These are phyloP conservation scores for Drosophila guanche DNA, from an alignment of 1,140 invertebrate genomes.

Conservation along the genomic window DNA sequence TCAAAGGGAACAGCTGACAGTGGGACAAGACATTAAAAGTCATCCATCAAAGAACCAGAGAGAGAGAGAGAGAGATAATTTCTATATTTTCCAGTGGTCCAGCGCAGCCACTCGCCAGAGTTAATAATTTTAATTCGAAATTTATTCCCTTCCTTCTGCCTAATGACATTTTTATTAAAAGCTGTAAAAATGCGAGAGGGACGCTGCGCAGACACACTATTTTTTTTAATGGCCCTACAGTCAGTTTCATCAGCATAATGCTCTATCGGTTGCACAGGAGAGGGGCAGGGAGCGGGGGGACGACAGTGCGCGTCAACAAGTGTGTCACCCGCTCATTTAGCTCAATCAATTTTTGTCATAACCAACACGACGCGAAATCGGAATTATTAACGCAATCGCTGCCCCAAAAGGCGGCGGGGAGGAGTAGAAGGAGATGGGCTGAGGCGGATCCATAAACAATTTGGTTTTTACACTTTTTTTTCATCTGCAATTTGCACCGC, in stretches of 20 bases:
- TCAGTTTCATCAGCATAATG: constrained; percentile 65
- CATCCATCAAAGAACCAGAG: neutral
- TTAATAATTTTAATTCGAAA: constrained; percentile 57
- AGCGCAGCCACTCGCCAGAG: constrained; percentile 11
- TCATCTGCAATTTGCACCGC: neutral
- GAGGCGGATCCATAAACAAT: constrained; percentile 43
- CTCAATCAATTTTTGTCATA: constrained; percentile 78
- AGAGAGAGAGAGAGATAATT: neutral
- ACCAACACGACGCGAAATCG: constrained; percentile 41
- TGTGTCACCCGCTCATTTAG: constrained; percentile 81
- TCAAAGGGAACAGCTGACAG: constrained; percentile 40
- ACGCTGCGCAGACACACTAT: constrained; percentile 31
- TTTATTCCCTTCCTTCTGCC: constrained; percentile 58
- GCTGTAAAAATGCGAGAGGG: constrained; percentile 55
- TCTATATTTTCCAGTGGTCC: neutral
- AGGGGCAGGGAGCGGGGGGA: constrained; percentile 14
- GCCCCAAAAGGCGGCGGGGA: neutral
- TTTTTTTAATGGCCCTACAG: constrained; percentile 57
- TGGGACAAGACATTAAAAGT: too few species aligned
- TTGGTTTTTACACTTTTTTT: constrained; percentile 43
- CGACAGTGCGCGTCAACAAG: constrained; percentile 67
- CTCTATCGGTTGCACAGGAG: constrained; percentile 11
- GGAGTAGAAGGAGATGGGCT: neutral
- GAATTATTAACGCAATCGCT: constrained; percentile 75
- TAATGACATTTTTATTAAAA: constrained; percentile 77